Conservation (phyloP, 1,140 invertebrate species). For the Lasioglossum albipes region DNA sequence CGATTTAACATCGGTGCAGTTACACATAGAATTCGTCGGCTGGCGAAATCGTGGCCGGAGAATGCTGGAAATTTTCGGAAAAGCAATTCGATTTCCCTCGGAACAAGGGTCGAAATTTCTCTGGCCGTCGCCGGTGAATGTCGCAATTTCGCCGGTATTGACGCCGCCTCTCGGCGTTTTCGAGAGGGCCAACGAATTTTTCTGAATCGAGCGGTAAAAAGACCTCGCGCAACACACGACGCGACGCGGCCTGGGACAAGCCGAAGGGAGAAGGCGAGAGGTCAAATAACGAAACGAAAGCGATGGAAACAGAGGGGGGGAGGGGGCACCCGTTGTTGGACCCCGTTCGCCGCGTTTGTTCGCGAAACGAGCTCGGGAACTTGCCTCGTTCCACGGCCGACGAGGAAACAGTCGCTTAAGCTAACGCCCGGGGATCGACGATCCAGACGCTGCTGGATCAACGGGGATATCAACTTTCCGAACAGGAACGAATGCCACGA, state of each 20-base stretch:
- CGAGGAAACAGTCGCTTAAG: constrained; percentile 52
- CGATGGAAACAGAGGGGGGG: background rate
- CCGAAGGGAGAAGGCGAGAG: background rate
- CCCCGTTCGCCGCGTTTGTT: constrained; percentile 36
- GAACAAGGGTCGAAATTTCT: background rate
- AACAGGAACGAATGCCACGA: constrained; percentile 17
- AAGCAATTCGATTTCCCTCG: background rate
- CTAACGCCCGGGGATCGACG: constrained; percentile 45
- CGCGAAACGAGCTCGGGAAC: constrained; percentile 52
- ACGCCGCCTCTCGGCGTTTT: background rate
- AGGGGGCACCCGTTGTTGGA: constrained; percentile 11
- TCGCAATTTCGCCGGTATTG: background rate
- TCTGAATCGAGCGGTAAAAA: background rate
- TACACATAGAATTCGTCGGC: no score
- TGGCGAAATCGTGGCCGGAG: no score
- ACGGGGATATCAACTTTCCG: constrained; percentile 53
- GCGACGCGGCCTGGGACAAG: no score
- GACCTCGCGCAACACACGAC: background rate
- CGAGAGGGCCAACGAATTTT: background rate
- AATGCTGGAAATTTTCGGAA: background rate
- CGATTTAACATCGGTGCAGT: no score
- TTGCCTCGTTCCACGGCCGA: constrained; percentile 48
- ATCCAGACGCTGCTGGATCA: constrained; percentile 51
- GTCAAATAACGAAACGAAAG: background rate
- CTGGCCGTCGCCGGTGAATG: background rate